Evolutionary conservation across 1,140 invertebrate species (phyloP).

Genomic region (Dreissena rostriformis): DNA sequence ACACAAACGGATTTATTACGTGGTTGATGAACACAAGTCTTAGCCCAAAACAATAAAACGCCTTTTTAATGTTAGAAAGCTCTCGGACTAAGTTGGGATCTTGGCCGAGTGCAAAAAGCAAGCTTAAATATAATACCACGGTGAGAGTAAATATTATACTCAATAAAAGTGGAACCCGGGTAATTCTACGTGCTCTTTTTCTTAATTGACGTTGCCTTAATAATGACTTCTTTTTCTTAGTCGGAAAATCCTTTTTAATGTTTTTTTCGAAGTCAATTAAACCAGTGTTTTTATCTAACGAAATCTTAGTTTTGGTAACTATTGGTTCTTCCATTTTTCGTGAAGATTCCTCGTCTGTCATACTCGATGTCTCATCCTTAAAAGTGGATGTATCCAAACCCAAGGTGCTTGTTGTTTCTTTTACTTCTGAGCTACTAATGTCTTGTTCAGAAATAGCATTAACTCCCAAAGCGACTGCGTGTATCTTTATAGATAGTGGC

Average conservation of each 20-base stretch:
- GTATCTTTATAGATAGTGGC: too few species aligned
- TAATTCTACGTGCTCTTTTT: conserved; percentile 1
- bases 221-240: neutral
- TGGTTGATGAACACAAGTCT: conserved; percentile 46
- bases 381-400: too few species aligned
- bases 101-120: neutral
- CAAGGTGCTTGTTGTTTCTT: too few species aligned
- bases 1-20: conserved; percentile 48
- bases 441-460: too few species aligned
- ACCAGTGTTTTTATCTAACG: too few species aligned
- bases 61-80: neutral
- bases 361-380: too few species aligned
- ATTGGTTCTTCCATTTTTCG: too few species aligned
- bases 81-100: neutral
- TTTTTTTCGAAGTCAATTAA: too few species aligned
- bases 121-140: neutral
- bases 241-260: neutral
- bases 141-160: conserved; percentile 12
- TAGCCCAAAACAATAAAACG: conserved; percentile 33
- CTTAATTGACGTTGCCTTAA: neutral
- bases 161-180: conserved; percentile 5
- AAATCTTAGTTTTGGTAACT: too few species aligned
- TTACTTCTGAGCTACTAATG: too few species aligned
- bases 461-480: too few species aligned
- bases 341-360: too few species aligned